Percentiles rank a stretch among this genome's conserved stretches.
These are phyloP conservation scores for Lasioglossum vierecki DNA, from an alignment of 2,888 invertebrate genomes.

Conservation along the genomic window DNA sequence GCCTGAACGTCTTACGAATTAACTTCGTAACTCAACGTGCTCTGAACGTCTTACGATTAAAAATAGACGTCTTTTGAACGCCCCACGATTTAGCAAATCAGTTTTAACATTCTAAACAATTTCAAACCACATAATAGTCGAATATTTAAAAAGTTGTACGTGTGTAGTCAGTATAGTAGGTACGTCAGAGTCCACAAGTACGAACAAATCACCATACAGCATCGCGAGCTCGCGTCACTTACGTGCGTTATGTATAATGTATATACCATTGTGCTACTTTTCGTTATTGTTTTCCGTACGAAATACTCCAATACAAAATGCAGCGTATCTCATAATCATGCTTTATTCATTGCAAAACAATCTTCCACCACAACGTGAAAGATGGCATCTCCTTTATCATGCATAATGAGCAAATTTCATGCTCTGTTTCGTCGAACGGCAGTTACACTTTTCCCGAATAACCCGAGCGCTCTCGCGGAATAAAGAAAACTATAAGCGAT, in stretches of 20 bases:
- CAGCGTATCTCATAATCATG: conserved; percentile 31
- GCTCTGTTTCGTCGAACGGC: conserved; percentile 51
- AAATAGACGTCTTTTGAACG: no score
- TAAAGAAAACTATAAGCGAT: background rate
- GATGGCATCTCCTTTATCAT: conserved; percentile 43
- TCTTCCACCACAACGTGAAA: conserved; percentile 28
- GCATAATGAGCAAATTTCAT: conserved; percentile 54
- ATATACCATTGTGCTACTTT: background rate
- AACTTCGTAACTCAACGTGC: no score
- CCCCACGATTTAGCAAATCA: no score
- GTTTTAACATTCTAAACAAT: no score
- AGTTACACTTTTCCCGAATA: conserved; percentile 25
- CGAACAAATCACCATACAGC: no score
- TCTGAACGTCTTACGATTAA: no score
- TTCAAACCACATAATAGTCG: no score
- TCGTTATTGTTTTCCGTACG: background rate
- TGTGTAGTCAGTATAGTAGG: no score
- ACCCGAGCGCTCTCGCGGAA: background rate
- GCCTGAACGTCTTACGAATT: no score
- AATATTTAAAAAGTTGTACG: no score
- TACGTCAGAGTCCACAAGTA: no score
- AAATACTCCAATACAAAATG: background rate
- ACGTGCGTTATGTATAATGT: background rate
- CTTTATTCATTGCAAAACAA: conserved; percentile 54
- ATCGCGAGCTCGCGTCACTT: no score